These are phyloP conservation scores for Mohoua ochrocephala DNA, from an alignment of 2,113 vertebrate genomes.

Conservation along the genomic window DNA sequence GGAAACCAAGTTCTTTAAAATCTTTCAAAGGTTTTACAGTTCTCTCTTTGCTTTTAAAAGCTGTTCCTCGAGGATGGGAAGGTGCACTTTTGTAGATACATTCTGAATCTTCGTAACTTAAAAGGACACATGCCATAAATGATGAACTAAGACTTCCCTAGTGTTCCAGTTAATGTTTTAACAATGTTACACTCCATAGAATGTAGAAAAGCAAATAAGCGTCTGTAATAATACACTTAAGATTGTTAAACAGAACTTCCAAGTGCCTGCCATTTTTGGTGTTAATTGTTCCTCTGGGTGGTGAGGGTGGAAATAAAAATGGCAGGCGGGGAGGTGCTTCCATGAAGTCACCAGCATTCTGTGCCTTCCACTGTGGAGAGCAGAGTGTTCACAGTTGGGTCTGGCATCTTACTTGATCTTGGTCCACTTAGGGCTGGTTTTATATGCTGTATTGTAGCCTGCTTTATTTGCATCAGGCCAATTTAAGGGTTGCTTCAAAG, in stretches of 20 bases:
- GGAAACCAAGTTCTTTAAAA: neutral
- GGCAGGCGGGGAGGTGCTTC: accelerated
- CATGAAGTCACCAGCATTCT: neutral
- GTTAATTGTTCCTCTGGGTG: neutral
- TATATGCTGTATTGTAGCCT: neutral
- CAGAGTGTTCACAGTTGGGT: neutral
- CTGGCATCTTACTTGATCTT: neutral
- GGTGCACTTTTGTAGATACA: accelerated
- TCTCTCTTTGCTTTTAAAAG: neutral
- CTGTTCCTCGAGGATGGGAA: neutral
- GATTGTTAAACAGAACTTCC: neutral
- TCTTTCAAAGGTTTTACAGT: neutral
- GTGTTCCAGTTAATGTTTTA: neutral
- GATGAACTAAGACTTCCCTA: neutral
- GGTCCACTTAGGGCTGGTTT: neutral
- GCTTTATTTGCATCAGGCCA: neutral
- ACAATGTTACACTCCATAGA: neutral
- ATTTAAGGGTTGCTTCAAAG: neutral
- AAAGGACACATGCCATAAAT: neutral
- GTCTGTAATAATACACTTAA: neutral
- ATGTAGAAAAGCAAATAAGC: neutral
- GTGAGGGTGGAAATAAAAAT: neutral
- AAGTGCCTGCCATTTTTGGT: neutral
- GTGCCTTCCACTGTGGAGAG: neutral
- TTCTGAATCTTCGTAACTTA: neutral